Percentiles rank a stretch among this genome's conserved stretches.
Conservation (phyloP, 2,113 vertebrate genomes). For the Vombatus ursinus region DNA sequence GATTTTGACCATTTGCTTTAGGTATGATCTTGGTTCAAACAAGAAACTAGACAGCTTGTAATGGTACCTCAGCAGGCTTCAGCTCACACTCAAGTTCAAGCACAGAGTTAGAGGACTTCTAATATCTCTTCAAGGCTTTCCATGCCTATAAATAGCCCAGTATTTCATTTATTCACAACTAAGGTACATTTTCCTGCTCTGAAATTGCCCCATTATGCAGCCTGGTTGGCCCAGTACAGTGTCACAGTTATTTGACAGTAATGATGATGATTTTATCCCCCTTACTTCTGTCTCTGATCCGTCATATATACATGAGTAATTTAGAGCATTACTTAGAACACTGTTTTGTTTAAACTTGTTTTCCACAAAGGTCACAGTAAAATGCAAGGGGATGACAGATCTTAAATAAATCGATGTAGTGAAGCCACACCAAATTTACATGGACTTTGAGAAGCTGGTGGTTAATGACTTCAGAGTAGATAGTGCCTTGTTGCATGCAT, state of each 20-base stretch:
- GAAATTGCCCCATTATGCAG: not conserved
- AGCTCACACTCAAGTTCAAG: slow-evolving; percentile 88
- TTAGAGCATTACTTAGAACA: not conserved
- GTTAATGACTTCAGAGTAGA: not conserved
- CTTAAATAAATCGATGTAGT: not conserved
- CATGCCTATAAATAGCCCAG: slow-evolving; percentile 84
- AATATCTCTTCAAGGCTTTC: slow-evolving; percentile 86
- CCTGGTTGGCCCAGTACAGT: not conserved
- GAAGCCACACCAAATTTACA: not conserved
- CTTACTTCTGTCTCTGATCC: not conserved
- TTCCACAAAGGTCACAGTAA: not conserved
- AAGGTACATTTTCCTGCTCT: slow-evolving; percentile 82
- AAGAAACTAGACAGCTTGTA: slow-evolving; percentile 88
- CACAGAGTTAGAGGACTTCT: slow-evolving; percentile 80
- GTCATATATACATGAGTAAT: not conserved
- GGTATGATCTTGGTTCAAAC: slow-evolving; percentile 92
- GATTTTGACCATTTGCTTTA: slow-evolving; percentile 60
- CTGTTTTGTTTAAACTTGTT: not conserved
- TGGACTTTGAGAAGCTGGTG: not conserved
- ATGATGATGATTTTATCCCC: not conserved
- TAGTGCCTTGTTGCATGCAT: not conserved
- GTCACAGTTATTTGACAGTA: not conserved
- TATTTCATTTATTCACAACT: slow-evolving; percentile 47
- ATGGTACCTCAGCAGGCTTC: slow-evolving; percentile 93
- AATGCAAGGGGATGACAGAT: not conserved